Conservation (phyloP, 2,113 vertebrate species). For the Festucalex cinctus region DNA sequence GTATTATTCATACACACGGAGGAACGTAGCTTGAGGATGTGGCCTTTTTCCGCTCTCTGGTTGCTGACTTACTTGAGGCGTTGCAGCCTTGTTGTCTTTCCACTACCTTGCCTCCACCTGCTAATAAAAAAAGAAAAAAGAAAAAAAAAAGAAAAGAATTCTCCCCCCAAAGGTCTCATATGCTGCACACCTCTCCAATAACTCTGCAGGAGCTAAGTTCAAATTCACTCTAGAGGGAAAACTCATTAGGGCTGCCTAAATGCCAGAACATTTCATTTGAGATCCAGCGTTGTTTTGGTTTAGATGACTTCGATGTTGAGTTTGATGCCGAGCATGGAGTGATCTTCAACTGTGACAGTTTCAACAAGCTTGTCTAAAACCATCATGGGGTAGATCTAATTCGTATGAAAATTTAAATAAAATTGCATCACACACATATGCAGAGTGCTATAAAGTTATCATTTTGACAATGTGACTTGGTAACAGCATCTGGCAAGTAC, state of each 20-base stretch:
- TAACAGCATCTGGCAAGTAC: too few relatives aligned
- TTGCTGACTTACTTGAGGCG: conserved; percentile 25
- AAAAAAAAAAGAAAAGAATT: neutral
- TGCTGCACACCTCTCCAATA: conserved; percentile 17
- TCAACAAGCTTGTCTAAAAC: too few relatives aligned
- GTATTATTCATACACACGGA: conserved; percentile 52
- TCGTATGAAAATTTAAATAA: too few relatives aligned
- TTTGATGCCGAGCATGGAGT: too few relatives aligned
- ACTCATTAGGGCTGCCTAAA: neutral
- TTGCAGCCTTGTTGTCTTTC: conserved; percentile 27
- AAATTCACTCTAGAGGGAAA: conserved; percentile 5
- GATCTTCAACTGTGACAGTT: too few relatives aligned
- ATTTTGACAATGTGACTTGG: too few relatives aligned
- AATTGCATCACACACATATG: too few relatives aligned
- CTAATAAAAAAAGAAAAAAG: conserved; percentile 16
- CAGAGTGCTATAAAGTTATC: too few relatives aligned
- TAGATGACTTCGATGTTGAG: too few relatives aligned
- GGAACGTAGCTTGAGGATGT: conserved; percentile 43
- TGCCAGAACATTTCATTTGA: neutral
- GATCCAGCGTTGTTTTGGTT: neutral
- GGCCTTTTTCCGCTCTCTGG: conserved; percentile 40
- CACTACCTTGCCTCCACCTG: conserved; percentile 20
- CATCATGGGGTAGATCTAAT: too few relatives aligned
- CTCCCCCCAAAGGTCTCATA: neutral
- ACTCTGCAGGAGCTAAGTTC: conserved; percentile 5